A percentile compares a stretch with the other conserved stretches of the same genome.
Conservation (phyloP, 2,888 invertebrate genomes). For the Meloe dianella region DNA sequence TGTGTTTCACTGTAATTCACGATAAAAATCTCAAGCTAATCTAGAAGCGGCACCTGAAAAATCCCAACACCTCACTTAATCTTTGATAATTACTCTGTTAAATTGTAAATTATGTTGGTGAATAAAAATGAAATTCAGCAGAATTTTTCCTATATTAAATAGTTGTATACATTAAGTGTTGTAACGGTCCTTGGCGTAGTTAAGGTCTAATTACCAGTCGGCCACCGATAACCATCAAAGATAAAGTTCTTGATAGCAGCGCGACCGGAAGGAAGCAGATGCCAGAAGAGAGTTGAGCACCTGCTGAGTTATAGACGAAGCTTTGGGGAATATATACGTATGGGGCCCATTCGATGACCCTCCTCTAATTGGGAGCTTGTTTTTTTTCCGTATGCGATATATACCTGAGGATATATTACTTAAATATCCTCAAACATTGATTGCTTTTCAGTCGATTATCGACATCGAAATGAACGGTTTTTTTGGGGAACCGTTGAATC, state of each 20-base stretch:
- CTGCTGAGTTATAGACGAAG: slow-evolving; percentile 21
- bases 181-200: slow-evolving; percentile 1
- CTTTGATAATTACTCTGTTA: neutral
- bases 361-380: slow-evolving; percentile 14
- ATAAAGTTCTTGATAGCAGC: slow-evolving; percentile 46
- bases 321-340: neutral
- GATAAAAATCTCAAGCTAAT: neutral
- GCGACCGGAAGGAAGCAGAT: slow-evolving; percentile 55
- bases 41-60: neutral
- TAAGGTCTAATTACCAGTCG: slow-evolving; percentile 39
- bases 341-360: neutral
- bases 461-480: slow-evolving; percentile 2
- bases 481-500: slow-evolving; percentile 1
- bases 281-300: slow-evolving; percentile 41
- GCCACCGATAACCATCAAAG: slow-evolving; percentile 44
- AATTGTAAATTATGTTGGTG: neutral
- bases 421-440: slow-evolving; percentile 1
- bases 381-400: neutral
- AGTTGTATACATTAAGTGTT: neutral
- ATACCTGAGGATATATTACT: slow-evolving; percentile 6
- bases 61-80: neutral
- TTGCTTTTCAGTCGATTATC: neutral
- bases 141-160: neutral
- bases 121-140: neutral
- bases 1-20: neutral